Base-by-base conservation (phyloP, 2,797 vertebrate species). In the Rhinogobio ventralis region DNA sequence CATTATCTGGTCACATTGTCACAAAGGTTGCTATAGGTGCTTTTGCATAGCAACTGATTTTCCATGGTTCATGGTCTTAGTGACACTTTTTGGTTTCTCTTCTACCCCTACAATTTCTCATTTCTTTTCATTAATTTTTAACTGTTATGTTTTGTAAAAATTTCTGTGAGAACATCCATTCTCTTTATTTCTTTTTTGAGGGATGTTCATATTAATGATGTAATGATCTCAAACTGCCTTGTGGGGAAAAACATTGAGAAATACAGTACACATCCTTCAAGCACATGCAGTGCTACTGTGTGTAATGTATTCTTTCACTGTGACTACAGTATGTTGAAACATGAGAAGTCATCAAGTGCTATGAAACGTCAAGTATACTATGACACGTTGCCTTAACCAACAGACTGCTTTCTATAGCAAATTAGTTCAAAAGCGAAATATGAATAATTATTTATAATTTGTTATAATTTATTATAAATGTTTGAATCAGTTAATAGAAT, bases 371-470 rank as follows among this genome's bases (percentile, higher is more conserved):
- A 45, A 64, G 39, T 64, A 7, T 7, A 19, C 2, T 15, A 30
- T 55, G 46, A 39, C 39, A 80, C 68, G 19, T 80, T 68, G 30
- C 30, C 25, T 57, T 68, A 55, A 33, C n/a, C n/a, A n/a, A n/a
- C n/a, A n/a, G n/a, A n/a, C n/a, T n/a, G n/a, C n/a, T n/a, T n/a
- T n/a, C n/a, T n/a, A n/a, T n/a, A n/a, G 33, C 33, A 33, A 33
- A 33, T 3, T 33, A 33, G 33, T 2, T 33, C 33, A 33, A 33
- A 33, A 33, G 33, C 33, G 33, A 33, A n/a, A n/a, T n/a, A n/a
- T n/a, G n/a, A n/a, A n/a, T n/a, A n/a, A n/a, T n/a, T n/a, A n/a
- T n/a, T n/a, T 3, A 33, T 33, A 33, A 33, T 3, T 33, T 33
- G 3, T 33, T 33, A 33, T 33, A 33, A 33, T 33, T 33, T 33